Percentiles rank a stretch among this genome's conserved stretches.
These are phyloP conservation scores for Zaprionus lachaisei DNA, from an alignment of 1,140 invertebrate genomes.

Conservation along the genomic window DNA sequence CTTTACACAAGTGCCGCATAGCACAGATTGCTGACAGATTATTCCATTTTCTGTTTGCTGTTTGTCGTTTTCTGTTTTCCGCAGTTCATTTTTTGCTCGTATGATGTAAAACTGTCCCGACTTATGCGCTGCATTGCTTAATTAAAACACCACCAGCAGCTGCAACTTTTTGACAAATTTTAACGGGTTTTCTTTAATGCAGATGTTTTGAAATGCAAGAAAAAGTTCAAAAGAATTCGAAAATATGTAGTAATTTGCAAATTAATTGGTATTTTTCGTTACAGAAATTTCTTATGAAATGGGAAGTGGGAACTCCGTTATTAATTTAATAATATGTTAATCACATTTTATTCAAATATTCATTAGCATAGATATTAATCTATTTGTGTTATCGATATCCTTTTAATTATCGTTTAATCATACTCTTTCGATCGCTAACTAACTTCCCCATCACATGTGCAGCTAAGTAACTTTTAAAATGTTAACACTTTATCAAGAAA, in stretches of 20 bases:
- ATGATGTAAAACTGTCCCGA: constrained; percentile 22
- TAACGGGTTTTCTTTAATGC: not conserved
- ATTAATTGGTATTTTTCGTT: not conserved
- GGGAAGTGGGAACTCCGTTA: too few species aligned
- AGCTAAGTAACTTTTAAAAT: too few species aligned
- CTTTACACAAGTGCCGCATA: constrained; percentile 78
- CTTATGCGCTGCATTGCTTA: constrained; percentile 35
- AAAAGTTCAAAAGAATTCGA: not conserved
- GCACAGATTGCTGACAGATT: constrained; percentile 62
- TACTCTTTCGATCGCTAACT: too few species aligned
- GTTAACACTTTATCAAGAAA: too few species aligned
- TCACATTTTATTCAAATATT: too few species aligned
- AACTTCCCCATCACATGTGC: too few species aligned
- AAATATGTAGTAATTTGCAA: not conserved
- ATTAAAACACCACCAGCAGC: constrained; percentile 22
- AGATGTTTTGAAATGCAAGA: not conserved
- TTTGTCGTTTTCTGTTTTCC: constrained; percentile 21
- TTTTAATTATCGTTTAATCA: too few species aligned
- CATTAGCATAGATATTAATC: too few species aligned
- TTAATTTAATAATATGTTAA: too few species aligned
- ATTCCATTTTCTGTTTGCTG: constrained; percentile 53
- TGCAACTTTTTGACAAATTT: constrained; percentile 34
- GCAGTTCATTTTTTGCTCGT: constrained; percentile 6
- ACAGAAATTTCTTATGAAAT: not conserved
- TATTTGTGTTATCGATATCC: too few species aligned